Evolutionary conservation across 2,113 vertebrate species (phyloP).

Genomic region (Galeopterus variegatus): DNA sequence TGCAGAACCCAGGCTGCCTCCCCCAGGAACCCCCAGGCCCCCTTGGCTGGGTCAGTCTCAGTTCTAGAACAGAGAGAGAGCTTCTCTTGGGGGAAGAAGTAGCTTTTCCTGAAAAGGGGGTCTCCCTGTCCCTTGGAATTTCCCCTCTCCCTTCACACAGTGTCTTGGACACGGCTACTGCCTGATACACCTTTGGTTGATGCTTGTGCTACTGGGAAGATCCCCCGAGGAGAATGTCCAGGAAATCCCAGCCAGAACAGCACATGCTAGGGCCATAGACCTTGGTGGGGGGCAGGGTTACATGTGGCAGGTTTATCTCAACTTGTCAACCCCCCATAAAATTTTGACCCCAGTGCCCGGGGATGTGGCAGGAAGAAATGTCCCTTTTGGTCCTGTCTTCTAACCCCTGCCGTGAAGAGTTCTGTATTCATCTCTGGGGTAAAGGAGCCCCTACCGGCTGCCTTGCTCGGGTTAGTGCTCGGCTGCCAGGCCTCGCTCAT

Average conservation of each 20-base stretch:
- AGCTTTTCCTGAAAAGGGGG: neutral
- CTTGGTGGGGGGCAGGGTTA: neutral
- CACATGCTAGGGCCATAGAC: fast-evolving
- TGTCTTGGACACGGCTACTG: neutral
- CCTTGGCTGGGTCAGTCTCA: neutral
- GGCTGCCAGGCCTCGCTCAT: neutral
- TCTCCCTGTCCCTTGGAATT: neutral
- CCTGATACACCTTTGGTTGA: neutral
- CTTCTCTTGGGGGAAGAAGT: neutral
- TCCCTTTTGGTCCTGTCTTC: neutral
- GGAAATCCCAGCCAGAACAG: neutral
- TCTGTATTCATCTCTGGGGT: neutral
- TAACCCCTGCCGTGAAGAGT: neutral
- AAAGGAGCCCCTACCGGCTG: neutral
- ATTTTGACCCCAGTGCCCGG: neutral
- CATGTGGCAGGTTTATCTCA: neutral
- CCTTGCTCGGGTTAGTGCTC: neutral
- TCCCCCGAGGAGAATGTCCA: neutral
- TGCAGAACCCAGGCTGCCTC: neutral
- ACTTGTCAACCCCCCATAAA: neutral
- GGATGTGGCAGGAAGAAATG: neutral
- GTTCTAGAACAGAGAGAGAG: neutral
- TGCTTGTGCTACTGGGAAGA: neutral
- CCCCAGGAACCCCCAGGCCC: too few relatives aligned
- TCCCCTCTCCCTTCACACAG: fast-evolving